Percentiles rank a stretch among this genome's conserved stretches.
Evolutionary conservation across 2,888 invertebrate species (phyloP).

Genomic region (Trachelus iudaicus): DNA sequence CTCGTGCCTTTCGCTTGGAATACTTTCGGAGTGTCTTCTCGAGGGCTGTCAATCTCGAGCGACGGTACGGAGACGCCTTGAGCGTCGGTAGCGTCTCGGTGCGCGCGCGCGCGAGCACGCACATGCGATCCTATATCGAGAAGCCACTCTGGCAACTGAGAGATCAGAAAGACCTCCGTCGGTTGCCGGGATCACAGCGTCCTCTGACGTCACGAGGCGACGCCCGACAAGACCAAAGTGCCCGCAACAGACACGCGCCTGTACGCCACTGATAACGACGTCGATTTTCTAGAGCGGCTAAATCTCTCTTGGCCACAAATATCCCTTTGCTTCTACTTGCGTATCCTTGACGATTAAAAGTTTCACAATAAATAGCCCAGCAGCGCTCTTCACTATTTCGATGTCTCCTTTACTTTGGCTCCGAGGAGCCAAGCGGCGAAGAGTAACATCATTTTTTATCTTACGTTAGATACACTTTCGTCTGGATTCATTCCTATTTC

Average conservation of each 20-base stretch:
- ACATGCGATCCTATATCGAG: conserved; percentile 18
- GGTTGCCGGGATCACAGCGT: conserved; percentile 8
- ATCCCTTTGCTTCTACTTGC: conserved; percentile 23
- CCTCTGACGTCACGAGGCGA: conserved; percentile 47
- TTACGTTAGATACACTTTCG: neutral
- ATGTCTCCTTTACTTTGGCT: neutral
- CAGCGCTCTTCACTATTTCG: neutral
- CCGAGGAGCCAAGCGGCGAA: neutral
- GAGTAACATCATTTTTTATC: neutral
- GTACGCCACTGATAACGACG: conserved; percentile 37
- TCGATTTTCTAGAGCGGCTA: conserved; percentile 31
- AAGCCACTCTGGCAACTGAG: conserved; percentile 10
- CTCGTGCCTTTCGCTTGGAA: conserved; percentile 19
- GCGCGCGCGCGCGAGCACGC: conserved; percentile 9
- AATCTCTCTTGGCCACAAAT: conserved; percentile 42
- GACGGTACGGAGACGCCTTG: conserved; percentile 30
- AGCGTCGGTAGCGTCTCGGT: conserved; percentile 28
- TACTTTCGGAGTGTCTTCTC: conserved; percentile 32
- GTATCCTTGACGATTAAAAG: neutral
- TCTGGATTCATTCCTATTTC: neutral
- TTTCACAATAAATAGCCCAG: neutral
- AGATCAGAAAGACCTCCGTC: neutral
- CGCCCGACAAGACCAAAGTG: conserved; percentile 40
- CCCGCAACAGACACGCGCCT: conserved; percentile 39
- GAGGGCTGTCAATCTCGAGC: conserved; percentile 53